A percentile compares a stretch with the other conserved stretches of the same genome.
Evolutionary conservation across 1,140 invertebrate genomes (phyloP).

Genomic region (roundworm (Caenorhabditis elegans)): DNA sequence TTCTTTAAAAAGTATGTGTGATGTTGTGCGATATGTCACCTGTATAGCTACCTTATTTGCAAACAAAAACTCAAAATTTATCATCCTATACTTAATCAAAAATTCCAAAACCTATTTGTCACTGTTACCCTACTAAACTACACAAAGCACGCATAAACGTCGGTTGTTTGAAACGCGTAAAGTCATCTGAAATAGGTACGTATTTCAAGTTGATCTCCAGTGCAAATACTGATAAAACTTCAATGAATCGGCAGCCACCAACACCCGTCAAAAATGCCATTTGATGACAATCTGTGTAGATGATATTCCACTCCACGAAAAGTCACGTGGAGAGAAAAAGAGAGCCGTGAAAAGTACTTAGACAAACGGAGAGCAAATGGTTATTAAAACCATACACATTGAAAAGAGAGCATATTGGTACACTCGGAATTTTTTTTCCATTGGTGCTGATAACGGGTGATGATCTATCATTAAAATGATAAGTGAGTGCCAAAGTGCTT

Average conservation of each 20-base stretch:
- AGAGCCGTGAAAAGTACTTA: neutral
- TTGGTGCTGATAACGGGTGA: too few relatives aligned
- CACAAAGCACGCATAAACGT: neutral
- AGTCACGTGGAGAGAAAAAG: neutral
- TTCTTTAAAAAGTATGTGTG: too few relatives aligned
- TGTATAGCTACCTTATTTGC: too few relatives aligned
- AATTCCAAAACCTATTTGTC: neutral
- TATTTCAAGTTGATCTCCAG: too few relatives aligned
- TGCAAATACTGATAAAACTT: neutral
- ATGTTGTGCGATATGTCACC: too few relatives aligned
- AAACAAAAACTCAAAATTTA: too few relatives aligned
- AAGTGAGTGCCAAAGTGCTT: neutral
- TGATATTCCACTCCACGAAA: too few relatives aligned
- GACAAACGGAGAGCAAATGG: neutral
- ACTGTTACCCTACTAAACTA: neutral
- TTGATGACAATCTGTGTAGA: too few relatives aligned
- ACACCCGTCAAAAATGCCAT: neutral
- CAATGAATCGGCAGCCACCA: neutral
- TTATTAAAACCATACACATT: conserved; percentile 4
- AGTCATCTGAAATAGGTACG: neutral
- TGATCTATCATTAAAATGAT: conserved; percentile 9
- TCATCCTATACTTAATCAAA: too few relatives aligned
- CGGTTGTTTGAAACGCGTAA: too few relatives aligned
- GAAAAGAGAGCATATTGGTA: too few relatives aligned
- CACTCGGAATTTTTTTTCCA: too few relatives aligned